phyloP scores from a whole-genome alignment of 2,888 invertebrate species.

The Aleiodes alternator region DNA sequence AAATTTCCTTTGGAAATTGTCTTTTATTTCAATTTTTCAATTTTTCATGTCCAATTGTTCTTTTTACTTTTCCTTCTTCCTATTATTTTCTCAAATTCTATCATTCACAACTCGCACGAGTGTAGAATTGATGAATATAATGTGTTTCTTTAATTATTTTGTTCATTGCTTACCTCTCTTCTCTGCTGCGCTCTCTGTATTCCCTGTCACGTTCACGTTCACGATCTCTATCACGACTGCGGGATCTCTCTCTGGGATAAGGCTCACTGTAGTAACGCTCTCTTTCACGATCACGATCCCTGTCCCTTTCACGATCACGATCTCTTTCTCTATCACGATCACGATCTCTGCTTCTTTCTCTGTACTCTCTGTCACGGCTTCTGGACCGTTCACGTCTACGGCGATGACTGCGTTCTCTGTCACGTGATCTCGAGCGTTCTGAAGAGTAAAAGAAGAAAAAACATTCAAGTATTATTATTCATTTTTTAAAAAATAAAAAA shows the following conservation, averaged over 20 bases:
- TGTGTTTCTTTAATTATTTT: background rate
- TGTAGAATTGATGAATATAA: background rate
- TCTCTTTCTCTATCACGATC: constrained; percentile 78
- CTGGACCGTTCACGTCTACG: constrained; percentile 85
- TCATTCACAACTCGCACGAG: background rate
- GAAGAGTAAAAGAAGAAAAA: constrained; percentile 40
- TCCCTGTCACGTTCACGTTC: constrained; percentile 81
- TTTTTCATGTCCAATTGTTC: background rate
- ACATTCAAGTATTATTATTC: too few relatives aligned
- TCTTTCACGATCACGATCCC: constrained; percentile 77
- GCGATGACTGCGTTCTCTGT: constrained; percentile 77
- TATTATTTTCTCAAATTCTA: background rate
- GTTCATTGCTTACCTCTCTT: constrained; percentile 81
- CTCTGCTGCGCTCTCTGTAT: constrained; percentile 86
- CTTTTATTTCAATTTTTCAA: background rate
- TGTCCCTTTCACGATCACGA: constrained; percentile 77
- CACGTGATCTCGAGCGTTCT: constrained; percentile 77
- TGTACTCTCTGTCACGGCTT: constrained; percentile 81
- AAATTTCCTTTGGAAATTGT: background rate
- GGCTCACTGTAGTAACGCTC: constrained; percentile 76
- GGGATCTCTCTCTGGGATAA: constrained; percentile 84
- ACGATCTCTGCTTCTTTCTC: constrained; percentile 78
- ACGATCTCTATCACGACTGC: constrained; percentile 85
- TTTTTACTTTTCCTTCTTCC: background rate
- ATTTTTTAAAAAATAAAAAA: too few relatives aligned